Evolutionary conservation across 2,113 vertebrate species (phyloP).

Genomic region (Forbesichthys papilliferus): DNA sequence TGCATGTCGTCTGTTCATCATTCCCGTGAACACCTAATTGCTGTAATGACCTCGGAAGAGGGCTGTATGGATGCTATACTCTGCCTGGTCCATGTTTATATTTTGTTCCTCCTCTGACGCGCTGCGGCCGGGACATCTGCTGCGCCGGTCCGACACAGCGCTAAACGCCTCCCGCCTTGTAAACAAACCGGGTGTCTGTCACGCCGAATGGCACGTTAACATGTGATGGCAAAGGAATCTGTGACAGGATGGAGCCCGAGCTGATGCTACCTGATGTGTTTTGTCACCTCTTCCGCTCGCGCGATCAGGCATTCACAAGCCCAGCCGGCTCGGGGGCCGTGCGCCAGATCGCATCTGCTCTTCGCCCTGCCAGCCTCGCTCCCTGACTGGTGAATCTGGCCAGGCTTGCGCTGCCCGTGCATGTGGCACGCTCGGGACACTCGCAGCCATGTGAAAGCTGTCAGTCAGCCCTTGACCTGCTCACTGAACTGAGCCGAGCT

Average conservation of each 20-base stretch:
- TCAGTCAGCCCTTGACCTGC: constrained; percentile 72
- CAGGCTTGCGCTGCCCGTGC: constrained; percentile 78
- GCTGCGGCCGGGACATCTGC: constrained; percentile 20
- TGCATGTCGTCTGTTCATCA: constrained; percentile 9
- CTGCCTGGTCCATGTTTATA: constrained; percentile 24
- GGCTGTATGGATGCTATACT: background rate
- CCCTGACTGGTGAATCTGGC: constrained; percentile 83
- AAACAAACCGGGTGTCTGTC: constrained; percentile 58
- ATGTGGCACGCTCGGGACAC: constrained; percentile 78
- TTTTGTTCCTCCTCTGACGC: constrained; percentile 3
- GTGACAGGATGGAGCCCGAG: constrained; percentile 76
- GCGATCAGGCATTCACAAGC: constrained; percentile 69
- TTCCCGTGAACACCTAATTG: constrained; percentile 29
- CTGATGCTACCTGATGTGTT: constrained; percentile 82
- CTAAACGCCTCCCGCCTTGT: constrained; percentile 3
- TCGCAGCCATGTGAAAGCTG: constrained; percentile 74
- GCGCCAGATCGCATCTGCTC: constrained; percentile 77
- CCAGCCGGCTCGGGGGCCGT: constrained; percentile 79
- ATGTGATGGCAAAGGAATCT: constrained; percentile 61
- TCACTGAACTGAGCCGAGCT: constrained; percentile 54
- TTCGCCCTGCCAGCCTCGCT: constrained; percentile 74
- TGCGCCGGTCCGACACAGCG: constrained; percentile 19
- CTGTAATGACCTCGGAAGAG: constrained; percentile 12
- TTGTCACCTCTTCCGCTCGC: constrained; percentile 83
- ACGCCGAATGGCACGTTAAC: constrained; percentile 63